phyloP scores from a whole-genome alignment of 35 echinoderm and acorn worm genomes.

The Heliocidaris tuberculata region DNA sequence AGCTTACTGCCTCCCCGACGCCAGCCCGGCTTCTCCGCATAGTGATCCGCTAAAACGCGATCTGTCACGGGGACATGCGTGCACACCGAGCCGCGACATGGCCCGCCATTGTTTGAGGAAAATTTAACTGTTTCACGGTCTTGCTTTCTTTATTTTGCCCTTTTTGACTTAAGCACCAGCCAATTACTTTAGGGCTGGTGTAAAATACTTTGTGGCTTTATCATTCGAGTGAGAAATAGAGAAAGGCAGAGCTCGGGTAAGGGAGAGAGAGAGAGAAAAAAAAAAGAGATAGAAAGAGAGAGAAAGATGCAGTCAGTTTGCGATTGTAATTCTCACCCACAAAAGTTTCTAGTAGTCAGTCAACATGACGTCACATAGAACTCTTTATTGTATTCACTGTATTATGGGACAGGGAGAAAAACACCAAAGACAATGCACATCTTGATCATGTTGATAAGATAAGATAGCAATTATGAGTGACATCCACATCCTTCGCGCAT shows the following conservation, averaged over 20 bases:
- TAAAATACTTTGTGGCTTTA: conserved; percentile 44
- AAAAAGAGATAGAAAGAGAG: neutral
- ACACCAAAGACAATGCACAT: neutral
- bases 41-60: conserved; percentile 26
- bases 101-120: neutral
- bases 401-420: neutral
- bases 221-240: conserved; percentile 6
- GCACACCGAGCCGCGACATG: conserved; percentile 26
- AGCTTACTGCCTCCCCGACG: conserved; percentile 32
- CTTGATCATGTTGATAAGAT: too few species aligned
- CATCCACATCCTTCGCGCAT: neutral
- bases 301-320: neutral
- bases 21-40: conserved; percentile 44
- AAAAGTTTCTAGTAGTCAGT: neutral
- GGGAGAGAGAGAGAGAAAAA: neutral
- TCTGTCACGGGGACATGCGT: conserved; percentile 42
- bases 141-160: conserved; percentile 34
- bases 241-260: neutral
- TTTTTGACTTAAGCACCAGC: conserved; percentile 42
- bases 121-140: conserved; percentile 49
- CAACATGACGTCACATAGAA: neutral
- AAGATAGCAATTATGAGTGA: neutral
- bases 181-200: conserved; percentile 53
- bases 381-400: neutral
- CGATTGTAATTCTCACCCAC: neutral